phyloP scores from a whole-genome alignment of 92 coral and sea anemone species.

The Phymanthus crucifer region DNA sequence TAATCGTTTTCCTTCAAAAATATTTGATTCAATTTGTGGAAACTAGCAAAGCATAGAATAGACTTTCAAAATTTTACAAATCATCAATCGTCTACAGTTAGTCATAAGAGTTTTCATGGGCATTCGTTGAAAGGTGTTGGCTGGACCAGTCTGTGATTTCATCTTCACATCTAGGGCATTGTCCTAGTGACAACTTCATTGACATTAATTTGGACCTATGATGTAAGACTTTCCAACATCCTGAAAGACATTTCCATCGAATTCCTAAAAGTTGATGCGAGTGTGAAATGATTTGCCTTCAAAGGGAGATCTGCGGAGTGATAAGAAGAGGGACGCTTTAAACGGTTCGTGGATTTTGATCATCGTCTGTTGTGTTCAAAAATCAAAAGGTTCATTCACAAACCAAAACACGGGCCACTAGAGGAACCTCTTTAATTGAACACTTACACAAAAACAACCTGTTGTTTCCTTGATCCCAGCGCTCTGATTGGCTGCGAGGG shows the following conservation, averaged over 20 bases:
- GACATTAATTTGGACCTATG: constrained; percentile 22
- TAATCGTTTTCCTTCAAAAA: neutral
- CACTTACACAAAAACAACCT: constrained; percentile 66
- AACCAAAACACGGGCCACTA: constrained; percentile 18
- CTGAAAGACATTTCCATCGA: neutral
- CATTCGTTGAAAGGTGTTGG: neutral
- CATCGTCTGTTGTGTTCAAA: constrained; percentile 15
- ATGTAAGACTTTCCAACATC: constrained; percentile 29
- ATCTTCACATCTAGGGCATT: constrained; percentile 16
- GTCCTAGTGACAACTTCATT: constrained; percentile 6
- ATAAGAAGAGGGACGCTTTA: neutral
- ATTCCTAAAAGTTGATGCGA: neutral
- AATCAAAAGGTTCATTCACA: constrained; percentile 31
- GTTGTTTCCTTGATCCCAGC: constrained; percentile 39
- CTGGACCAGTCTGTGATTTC: constrained; percentile 17
- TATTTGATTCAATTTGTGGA: neutral
- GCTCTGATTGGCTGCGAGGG: constrained; percentile 63
- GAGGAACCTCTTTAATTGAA: constrained; percentile 33
- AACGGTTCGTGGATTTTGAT: constrained; percentile 1
- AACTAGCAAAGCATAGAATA: neutral
- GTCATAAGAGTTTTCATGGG: neutral
- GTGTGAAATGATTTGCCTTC: neutral
- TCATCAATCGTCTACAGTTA: neutral
- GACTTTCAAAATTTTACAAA: neutral
- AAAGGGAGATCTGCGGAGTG: neutral